Base-by-base conservation (phyloP, 2,113 vertebrate species). In the Hemichromis elongatus region DNA sequence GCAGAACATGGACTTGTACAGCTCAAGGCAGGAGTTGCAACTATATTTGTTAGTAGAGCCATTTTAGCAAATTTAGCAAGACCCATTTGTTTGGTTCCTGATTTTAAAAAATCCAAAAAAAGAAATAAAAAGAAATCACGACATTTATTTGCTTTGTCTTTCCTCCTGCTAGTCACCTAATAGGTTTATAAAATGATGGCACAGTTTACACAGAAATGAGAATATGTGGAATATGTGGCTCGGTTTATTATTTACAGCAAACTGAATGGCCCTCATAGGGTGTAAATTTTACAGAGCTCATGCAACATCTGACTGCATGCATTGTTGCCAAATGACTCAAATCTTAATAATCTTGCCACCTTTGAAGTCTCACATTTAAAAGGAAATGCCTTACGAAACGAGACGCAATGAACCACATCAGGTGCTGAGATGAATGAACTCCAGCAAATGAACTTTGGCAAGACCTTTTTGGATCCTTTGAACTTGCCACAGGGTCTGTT, bases 401-500 rank as follows among this genome's bases (percentile, higher is more conserved):
- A 88, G 79, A 87, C 5, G 77, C 91, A 85, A 79, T 88, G 88
- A 93, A 93, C 86, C 89, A 78, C 89, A 92, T 93, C 89, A 91
- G 90, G 91, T 92, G 90, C 88, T 85, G 89, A 93, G 94, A 94
- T 91, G 89, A 95, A 94, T 94, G 90, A 91, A 94, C 77, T 86
- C 89, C 82, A 68, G 88, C 83, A 88, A 90, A 90, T 94, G 92
- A 92, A 94, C 94, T 94, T 92, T 95, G 81, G 88, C 86, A 45
- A 92, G 92, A 94, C 89, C 92, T 85, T 90, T 90, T 82, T 57
- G 88, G 89, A 93, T 93, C 94, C 92, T 94, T 93, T 94, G 93
- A 96, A 95, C 95, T 93, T 93, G 92, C 88, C 59, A 84, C 54
- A 86, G 92, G 93, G 93, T 95, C 92, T 93, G 93, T 92, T 94